phyloP scores from a whole-genome alignment of 2,113 vertebrate genomes.

The Dasyurus viverrinus region DNA sequence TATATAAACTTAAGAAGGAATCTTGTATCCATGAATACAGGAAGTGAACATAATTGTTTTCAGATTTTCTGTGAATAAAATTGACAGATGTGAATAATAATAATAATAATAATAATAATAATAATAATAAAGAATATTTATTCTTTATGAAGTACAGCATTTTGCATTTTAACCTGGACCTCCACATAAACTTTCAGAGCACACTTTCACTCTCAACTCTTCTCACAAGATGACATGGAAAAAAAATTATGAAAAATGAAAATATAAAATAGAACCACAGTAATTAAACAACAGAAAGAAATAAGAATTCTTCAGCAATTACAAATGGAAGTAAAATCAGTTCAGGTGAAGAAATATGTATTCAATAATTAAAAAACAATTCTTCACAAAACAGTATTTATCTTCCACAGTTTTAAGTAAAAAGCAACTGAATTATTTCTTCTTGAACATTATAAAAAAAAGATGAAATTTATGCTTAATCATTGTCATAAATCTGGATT shows the following conservation, averaged over 20 bases:
- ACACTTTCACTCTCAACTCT: slow-evolving; percentile 31
- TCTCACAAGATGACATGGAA: slow-evolving; percentile 23
- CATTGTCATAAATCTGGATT: slow-evolving; percentile 22
- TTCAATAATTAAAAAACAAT: slow-evolving; percentile 2
- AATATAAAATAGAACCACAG: neutral
- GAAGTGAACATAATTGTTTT: neutral
- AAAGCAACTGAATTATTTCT: slow-evolving; percentile 28
- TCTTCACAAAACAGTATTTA: neutral
- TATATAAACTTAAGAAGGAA: neutral
- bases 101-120: no score
- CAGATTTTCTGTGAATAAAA: neutral
- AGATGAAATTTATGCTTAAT: slow-evolving; percentile 44
- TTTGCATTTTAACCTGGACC: slow-evolving; percentile 49
- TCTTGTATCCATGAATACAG: neutral
- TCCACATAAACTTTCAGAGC: slow-evolving; percentile 38
- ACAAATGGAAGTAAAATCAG: slow-evolving; percentile 46
- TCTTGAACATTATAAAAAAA: slow-evolving; percentile 46
- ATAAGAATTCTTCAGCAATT: slow-evolving; percentile 43
- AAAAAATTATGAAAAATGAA: neutral
- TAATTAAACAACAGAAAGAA: slow-evolving; percentile 2
- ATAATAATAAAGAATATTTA: no score
- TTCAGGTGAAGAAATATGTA: slow-evolving; percentile 34
- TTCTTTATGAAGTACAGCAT: slow-evolving; percentile 43
- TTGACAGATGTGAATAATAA: neutral
- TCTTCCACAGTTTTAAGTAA: slow-evolving; percentile 43